Base-by-base conservation (phyloP, 2,113 vertebrate genomes). In the Bagarius yarrelli region DNA sequence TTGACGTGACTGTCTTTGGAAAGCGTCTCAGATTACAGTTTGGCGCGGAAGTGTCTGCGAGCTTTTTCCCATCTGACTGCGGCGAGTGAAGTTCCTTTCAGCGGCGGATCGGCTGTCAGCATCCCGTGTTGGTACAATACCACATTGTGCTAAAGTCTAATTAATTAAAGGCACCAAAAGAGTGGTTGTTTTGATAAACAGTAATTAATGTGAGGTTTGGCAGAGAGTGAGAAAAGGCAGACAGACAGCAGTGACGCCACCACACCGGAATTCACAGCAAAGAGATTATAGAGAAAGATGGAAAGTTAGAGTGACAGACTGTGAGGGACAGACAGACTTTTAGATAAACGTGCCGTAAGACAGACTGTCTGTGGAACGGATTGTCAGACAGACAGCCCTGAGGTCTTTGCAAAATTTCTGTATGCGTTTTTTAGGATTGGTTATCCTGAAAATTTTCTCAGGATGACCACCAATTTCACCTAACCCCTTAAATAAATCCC, bases 181-280 rank as follows among this genome's bases (percentile, higher is more conserved):
- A 76, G 80, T 47, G 74, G 50, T 83, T 82, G 76, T 77, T 79
- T 83, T 85, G 56, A 78, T 74, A 83, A 86, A 85, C 81, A 64
- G 79, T 87, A 81, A 87, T 87, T 85, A 85, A 69, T 27, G 66
- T 15, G 32, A 75, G 64, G 44, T 81, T 67, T 50, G 79, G 80
- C 71, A 50, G 50, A 83, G 75, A 59, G 81, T 56, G 69, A 76
- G 21, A 27, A n/a, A 71, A 52, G 52, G 53, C 34, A 23, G 59
- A 78, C 66, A 15, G 53, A 55, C 40, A 27, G 79, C 32, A 56
- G 57, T 57, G 32, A 6, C 16, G 9, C 11, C 56, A 36, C n/a
- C 21, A 36, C n/a, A 25, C 53, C n/a, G 16, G n/a, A 59, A 27
- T 32, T 32, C 56, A 36, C 50, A 25, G 3, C 27, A 60, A 5